Percentiles rank a stretch among this genome's conserved stretches.
phyloP scores from a whole-genome alignment of 1,140 invertebrate genomes.

The Ectropis grisescens region DNA sequence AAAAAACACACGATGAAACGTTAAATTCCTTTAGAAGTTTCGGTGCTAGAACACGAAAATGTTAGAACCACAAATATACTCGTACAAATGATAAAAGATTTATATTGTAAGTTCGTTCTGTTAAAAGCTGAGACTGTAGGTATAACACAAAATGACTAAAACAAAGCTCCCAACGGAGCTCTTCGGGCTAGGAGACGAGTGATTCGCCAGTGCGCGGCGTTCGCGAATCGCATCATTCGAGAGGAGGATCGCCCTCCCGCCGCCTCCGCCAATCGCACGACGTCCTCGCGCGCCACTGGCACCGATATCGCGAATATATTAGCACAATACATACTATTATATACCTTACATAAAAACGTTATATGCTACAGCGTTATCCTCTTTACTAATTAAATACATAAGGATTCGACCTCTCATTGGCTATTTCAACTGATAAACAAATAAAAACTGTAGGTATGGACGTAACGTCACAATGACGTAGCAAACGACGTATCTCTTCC shows the following conservation, averaged over 20 bases:
- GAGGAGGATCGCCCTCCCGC: slow-evolving; percentile 63
- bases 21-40: no score
- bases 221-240: slow-evolving; percentile 62
- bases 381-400: neutral
- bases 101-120: no score
- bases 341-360: slow-evolving; percentile 20
- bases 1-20: no score
- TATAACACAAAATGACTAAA: no score
- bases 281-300: slow-evolving; percentile 22
- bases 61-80: no score
- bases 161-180: no score
- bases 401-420: neutral
- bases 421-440: neutral
- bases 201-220: slow-evolving; percentile 43
- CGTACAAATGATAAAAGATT: no score
- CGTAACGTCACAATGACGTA: no score
- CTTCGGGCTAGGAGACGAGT: no score
- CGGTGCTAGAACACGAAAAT: no score
- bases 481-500: slow-evolving; percentile 16
- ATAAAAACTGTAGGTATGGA: no score
- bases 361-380: slow-evolving; percentile 4
- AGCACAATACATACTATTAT: slow-evolving; percentile 14
- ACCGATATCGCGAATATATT: slow-evolving; percentile 53
- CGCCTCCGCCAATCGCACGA: slow-evolving; percentile 43
- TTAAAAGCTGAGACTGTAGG: no score